Evolutionary conservation across 2,888 invertebrate species (phyloP), one percentile per base, ranked within the genome.

Genomic region (Drosophila affinis): DNA sequence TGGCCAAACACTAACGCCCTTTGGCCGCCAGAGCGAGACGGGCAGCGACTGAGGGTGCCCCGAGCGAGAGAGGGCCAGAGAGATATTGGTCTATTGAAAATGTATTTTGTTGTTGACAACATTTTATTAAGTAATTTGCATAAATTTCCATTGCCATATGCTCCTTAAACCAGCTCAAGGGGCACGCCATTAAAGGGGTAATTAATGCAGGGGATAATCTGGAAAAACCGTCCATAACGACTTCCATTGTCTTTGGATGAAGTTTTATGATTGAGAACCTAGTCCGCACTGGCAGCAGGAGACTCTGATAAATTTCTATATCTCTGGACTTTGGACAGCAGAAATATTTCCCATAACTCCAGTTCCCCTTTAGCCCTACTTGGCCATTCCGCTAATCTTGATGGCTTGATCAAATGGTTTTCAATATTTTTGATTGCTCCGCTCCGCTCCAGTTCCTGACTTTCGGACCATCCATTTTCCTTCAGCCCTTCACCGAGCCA

Each of bases 101-200:
- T 86, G 75, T 84, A 78, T 88, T 77, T 87, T 68, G 77, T 85
- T 88, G 88, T 83, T 68, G 84, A 81, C 88, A 86, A 79, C 81
- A 75, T 86, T 86, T 86, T 88, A 88, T 86, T 81, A 79, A 83
- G 87, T 77, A 87, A 88, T 86, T 86, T 86, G 77, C 86, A 88
- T 88, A 86, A 76, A 78, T 83, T 88, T 69, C 49, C 49, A 55
- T n/a, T 45, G 62, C 75, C 75, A 76, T 72, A 75, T 75, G 75
- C 69, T 70, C 49, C 18, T 21, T 14, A 9, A 32, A 4, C 45
- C 34, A 7, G 29, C 34, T 17, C 56, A 48, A 56, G 47, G 56
- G 58, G 45, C 14, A 24, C 9, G 44, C 9, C 39, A 21, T 21
- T n/a, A 70, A 48, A 53, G 32, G 63, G 63, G 57, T 63, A 53